phyloP scores from a whole-genome alignment of 2,888 invertebrate species.

The Callyntrura sp. region DNA sequence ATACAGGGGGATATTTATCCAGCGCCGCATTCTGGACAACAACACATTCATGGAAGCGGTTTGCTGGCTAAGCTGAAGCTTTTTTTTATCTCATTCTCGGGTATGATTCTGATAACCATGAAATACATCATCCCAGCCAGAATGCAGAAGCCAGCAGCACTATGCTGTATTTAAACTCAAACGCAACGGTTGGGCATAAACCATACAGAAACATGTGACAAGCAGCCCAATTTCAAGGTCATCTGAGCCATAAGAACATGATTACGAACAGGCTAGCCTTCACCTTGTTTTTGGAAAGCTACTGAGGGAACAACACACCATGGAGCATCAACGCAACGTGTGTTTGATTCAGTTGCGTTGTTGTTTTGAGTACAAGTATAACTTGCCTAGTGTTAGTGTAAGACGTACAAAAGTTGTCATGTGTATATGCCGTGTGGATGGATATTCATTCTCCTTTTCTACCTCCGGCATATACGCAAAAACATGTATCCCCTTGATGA shows the following conservation, averaged over 20 bases:
- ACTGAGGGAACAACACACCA: too few species aligned
- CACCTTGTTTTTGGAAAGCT: constrained; percentile 59
- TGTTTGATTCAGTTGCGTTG: too few species aligned
- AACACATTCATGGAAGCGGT: neutral
- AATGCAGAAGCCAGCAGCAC: neutral
- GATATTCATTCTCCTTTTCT: too few species aligned
- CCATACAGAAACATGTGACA: constrained; percentile 66
- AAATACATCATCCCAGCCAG: neutral
- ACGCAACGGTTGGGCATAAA: neutral
- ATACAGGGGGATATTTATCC: neutral
- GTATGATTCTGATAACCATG: neutral
- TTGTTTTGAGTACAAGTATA: too few species aligned
- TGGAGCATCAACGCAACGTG: too few species aligned
- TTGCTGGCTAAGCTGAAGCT: constrained; percentile 21
- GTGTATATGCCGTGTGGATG: too few species aligned
- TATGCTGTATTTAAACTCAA: neutral
- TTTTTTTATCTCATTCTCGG: neutral
- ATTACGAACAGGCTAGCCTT: constrained; percentile 68
- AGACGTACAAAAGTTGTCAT: too few species aligned
- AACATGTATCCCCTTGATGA: too few species aligned
- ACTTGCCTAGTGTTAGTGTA: too few species aligned
- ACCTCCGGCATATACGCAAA: too few species aligned
- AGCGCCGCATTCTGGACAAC: neutral
- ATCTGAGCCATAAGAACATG: constrained; percentile 54
- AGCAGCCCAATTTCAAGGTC: constrained; percentile 62